Conservation (phyloP, 2,113 vertebrate genomes). For the Clarias magur region DNA sequence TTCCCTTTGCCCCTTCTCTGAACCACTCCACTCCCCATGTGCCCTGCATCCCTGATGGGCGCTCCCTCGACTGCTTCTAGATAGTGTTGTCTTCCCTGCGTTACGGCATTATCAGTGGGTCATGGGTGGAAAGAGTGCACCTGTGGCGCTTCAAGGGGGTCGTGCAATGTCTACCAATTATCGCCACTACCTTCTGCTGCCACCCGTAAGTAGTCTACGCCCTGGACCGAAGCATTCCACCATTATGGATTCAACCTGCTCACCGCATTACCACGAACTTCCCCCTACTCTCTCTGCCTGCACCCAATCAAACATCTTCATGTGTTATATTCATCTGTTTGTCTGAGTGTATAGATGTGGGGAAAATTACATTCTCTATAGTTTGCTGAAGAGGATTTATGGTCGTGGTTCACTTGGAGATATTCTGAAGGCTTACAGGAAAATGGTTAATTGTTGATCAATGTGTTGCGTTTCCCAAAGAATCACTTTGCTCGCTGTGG, state of each 20-base stretch:
- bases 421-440: neutral
- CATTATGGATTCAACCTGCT: constrained; percentile 45
- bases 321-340: neutral
- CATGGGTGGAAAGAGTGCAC: constrained; percentile 73
- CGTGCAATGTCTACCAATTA: constrained; percentile 80
- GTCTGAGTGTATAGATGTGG: neutral
- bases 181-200: constrained; percentile 84
- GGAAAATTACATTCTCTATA: constrained; percentile 35
- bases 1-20: constrained; percentile 50
- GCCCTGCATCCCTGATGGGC: constrained; percentile 46
- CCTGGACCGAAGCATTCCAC: constrained; percentile 25
- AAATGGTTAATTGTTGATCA: neutral
- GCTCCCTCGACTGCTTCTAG: constrained; percentile 62
- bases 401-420: neutral
- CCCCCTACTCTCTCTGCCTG: constrained; percentile 33
- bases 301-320: constrained; percentile 36
- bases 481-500: neutral
- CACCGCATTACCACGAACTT: constrained; percentile 39
- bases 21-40: constrained; percentile 50
- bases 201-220: constrained; percentile 79
- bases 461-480: neutral
- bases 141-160: constrained; percentile 77
- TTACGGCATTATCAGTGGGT: constrained; percentile 74
- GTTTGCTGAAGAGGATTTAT: constrained; percentile 9
- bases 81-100: constrained; percentile 75